Base-by-base conservation (phyloP, 2,113 vertebrate species). In the Anas platyrhynchos region DNA sequence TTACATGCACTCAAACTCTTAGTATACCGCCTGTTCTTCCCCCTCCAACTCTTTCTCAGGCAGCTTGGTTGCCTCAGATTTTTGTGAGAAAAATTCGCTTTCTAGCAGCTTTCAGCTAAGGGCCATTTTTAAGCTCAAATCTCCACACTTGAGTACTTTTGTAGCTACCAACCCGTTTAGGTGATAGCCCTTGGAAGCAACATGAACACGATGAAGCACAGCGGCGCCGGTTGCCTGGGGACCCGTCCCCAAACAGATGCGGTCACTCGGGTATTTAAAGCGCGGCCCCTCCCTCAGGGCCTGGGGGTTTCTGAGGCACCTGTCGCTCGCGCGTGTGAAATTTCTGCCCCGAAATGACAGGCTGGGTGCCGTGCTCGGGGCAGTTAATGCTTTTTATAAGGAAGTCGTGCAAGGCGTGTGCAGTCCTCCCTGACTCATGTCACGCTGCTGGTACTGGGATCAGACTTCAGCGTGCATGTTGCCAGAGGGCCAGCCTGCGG, bases 191-290 rank as follows among this genome's bases (percentile, higher is more conserved):
- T 48, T 48, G 46, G 46, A 48, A 48, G 46, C 20, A 11, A 48
- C 46, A 48, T 20, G 5, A 48, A 48, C 46, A 21, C 20, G 20
- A 48, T 22, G 46, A 21, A 48, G 46, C 46, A 48, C 21, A 48
- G 46, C 46, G 46, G 46, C 5, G 20, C 46, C 20, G 62, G 97
- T 98, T 97, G 88, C 98, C 74, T 94, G 93, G 98, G 56, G 50
- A 98, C 97, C 13, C 55, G 56, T 78, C 96, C 96, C 79, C 95
- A 97, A 98, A 98, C 97, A 98, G 97, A 97, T 85, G 74, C 3
- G 5, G 84, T 95, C 97, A 97, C 74, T 95, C 7, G 75, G 61
- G 46, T 98, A 98, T 98, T 98, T 98, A 96, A 97, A 97, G 97
- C 88, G 26, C 88, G 83, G 82, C 38, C 73, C 95, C 82, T 94